Conservation (phyloP, 2,797 vertebrate species). For the Phataginus tricuspis region DNA sequence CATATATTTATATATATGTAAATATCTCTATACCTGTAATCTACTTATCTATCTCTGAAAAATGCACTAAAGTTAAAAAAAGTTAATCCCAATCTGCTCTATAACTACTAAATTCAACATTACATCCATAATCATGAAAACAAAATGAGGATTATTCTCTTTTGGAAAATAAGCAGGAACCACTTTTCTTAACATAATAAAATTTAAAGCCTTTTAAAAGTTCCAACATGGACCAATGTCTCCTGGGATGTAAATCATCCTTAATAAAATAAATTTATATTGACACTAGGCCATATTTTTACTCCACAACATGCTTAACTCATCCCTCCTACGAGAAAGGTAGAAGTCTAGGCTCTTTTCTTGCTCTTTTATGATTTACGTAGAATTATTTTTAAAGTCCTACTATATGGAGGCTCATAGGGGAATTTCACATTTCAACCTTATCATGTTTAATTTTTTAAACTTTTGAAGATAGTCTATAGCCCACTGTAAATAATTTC, state of each 20-base stretch:
- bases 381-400: not conserved
- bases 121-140: not conserved
- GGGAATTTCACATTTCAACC: not conserved
- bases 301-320: constrained; percentile 40
- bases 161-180: not conserved
- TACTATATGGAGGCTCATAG: not conserved
- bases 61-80: constrained; percentile 1
- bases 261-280: not conserved
- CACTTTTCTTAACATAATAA: not conserved
- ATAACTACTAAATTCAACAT: not conserved
- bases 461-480: not conserved
- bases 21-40: too few species aligned
- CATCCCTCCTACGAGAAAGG: not conserved
- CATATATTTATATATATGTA: not conserved
- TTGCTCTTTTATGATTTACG: not conserved
- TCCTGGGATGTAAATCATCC: not conserved
- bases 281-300: not conserved
- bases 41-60: not conserved
- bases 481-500: not conserved
- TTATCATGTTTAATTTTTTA: not conserved
- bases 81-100: not conserved
- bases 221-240: not conserved
- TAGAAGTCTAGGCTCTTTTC: not conserved
- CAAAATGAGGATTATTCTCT: not conserved
- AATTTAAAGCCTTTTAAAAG: not conserved